Evolutionary conservation across 2,888 invertebrate species (phyloP), one percentile per base, ranked within the genome.

Genomic region (Melinaea marsaeus): DNA sequence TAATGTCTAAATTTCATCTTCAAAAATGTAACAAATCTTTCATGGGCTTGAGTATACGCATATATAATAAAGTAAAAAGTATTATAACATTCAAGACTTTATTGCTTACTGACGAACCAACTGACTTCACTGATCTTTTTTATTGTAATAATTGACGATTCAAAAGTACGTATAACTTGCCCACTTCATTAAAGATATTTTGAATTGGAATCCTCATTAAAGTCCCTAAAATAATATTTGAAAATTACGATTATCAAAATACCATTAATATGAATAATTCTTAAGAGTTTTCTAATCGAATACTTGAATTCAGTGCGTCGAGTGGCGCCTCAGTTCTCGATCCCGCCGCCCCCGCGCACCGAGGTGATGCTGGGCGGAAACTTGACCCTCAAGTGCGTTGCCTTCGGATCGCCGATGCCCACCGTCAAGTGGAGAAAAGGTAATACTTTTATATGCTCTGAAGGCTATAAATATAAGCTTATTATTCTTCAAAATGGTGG

Each of bases 331-430:
- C 96, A 96, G 79, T 99, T 99, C 88, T 97, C 98, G 13, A 96
- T 97, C 69, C 96, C 96, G 32, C 98, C 99, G 66, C 95, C 96
- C 54, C 91, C 94, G 11, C 88, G 95, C 59, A 95, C 94, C 71
- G 97, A 98, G 81, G 98, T 99, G 60, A 97, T 96, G 94, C 92
- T 98, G 58, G 98, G 98, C 13, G 95, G 96, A 0, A 95, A 95
- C 79, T 92, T 99, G 73, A 99, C 97, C 83, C 91, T 99, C 71
- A 98, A 98, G 63, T 99, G 99, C 85, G 98, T 98, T 62, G 99
- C 99, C 9, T 96, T 97, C 42, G 99, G 99, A 32, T 97, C 99
- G 0, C 99, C 99, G 5, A 98, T 99, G 98, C 99, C 99, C 1
- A 95, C 94, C 75, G 98, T 99, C 61, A 98, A 97, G 86, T 97